Evolutionary conservation across 2,888 invertebrate genomes (phyloP).

Genomic region (Imbricaverruca yamaguchii): DNA sequence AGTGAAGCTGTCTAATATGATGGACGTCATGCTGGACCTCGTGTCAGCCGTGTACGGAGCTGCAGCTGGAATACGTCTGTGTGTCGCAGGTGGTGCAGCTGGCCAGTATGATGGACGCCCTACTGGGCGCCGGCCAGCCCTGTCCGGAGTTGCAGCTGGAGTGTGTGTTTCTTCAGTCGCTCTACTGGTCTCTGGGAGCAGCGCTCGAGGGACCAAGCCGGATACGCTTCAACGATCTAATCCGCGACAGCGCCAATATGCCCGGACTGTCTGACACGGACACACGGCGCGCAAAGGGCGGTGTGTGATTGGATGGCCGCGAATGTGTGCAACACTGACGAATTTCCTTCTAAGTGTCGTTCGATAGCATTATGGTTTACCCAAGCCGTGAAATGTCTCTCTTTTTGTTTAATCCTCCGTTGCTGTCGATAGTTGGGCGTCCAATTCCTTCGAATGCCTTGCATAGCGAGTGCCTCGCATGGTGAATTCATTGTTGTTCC

Average conservation of each 20-base stretch:
- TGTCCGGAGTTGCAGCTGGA: constrained; percentile 50
- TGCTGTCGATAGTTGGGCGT: no score
- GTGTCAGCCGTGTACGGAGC: no score
- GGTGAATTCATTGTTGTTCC: no score
- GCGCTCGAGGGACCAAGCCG: constrained; percentile 60
- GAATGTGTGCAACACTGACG: no score
- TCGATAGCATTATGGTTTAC: no score
- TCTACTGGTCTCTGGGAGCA: constrained; percentile 81
- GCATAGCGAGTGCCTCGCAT: no score
- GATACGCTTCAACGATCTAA: constrained; percentile 64
- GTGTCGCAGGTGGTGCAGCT: constrained; percentile 62
- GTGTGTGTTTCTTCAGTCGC: constrained; percentile 61
- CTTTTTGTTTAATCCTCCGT: no score
- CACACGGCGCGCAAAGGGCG: constrained; percentile 31
- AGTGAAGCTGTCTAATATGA: no score
- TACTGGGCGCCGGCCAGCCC: constrained; percentile 41
- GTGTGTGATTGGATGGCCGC: constrained; percentile 20
- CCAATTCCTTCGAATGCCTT: no score
- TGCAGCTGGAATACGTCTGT: constrained; percentile 3
- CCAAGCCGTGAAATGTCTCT: no score
- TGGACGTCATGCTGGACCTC: no score
- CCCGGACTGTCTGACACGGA: constrained; percentile 57
- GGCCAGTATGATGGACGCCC: constrained; percentile 67
- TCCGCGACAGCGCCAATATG: constrained; percentile 66
- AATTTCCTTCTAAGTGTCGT: no score